phyloP scores from a whole-genome alignment of 1,140 invertebrate species.

The Bombus fervidus region DNA sequence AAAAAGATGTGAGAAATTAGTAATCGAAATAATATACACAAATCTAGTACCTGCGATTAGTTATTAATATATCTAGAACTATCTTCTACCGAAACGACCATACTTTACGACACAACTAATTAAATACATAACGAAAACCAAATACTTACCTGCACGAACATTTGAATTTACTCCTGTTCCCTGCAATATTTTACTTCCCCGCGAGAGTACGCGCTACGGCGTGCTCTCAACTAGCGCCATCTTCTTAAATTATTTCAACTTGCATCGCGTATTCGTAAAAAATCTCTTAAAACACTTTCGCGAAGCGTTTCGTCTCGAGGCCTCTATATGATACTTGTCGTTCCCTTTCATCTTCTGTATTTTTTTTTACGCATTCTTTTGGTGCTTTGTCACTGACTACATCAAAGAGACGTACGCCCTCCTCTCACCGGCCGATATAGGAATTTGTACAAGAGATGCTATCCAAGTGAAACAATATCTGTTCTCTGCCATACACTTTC shows the following conservation, averaged over 20 bases:
- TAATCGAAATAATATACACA: too few relatives aligned
- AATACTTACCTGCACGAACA: background rate
- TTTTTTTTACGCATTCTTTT: background rate
- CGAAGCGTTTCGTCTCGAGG: background rate
- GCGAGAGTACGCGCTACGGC: background rate
- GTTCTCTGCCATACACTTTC: too few relatives aligned
- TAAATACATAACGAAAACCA: background rate
- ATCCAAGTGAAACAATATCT: background rate
- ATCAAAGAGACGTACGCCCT: background rate
- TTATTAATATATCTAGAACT: background rate
- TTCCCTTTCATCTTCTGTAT: background rate
- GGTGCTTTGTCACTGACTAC: background rate
- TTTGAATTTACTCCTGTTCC: background rate
- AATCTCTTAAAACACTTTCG: background rate
- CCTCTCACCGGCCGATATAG: background rate
- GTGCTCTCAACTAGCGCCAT: background rate
- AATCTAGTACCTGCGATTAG: background rate
- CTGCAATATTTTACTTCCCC: background rate
- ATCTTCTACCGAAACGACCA: too few relatives aligned
- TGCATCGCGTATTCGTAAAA: background rate
- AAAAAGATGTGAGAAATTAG: too few relatives aligned
- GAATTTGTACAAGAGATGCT: background rate
- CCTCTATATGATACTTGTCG: background rate
- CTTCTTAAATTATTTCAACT: background rate
- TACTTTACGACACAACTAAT: background rate